phyloP scores from a whole-genome alignment of 1,140 invertebrate genomes.

The Panagrolaimus sp. region DNA sequence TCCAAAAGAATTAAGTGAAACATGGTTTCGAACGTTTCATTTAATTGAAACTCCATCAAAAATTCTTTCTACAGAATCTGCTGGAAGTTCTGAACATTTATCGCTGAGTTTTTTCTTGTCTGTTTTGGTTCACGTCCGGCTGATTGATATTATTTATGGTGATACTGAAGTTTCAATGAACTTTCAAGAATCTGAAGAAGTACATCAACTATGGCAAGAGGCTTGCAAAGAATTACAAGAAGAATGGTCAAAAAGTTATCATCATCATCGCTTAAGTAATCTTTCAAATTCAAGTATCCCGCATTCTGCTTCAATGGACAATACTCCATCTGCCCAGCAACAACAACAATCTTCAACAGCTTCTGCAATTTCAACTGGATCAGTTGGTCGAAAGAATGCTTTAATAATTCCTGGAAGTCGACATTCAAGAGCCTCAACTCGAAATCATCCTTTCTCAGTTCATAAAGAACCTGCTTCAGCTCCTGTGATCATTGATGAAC shows the following conservation, averaged over 20 bases:
- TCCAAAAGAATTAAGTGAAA: neutral
- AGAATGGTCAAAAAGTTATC: constrained; percentile 11
- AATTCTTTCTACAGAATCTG: constrained; percentile 4
- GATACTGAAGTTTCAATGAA: constrained; percentile 43
- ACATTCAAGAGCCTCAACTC: neutral
- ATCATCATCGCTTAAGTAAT: neutral
- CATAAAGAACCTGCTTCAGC: neutral
- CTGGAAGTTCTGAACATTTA: constrained; percentile 29
- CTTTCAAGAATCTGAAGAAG: constrained; percentile 41
- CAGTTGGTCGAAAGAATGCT: neutral
- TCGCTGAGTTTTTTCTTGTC: constrained; percentile 52
- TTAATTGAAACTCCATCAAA: neutral
- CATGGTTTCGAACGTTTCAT: constrained; percentile 7
- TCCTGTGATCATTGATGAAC: neutral
- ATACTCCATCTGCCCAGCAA: neutral
- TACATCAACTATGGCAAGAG: constrained; percentile 38
- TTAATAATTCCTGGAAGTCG: neutral
- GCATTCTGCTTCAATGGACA: neutral
- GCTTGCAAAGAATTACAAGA: neutral
- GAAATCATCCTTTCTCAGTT: neutral
- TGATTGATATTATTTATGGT: constrained; percentile 58
- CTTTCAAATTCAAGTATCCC: no score
- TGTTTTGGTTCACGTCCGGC: constrained; percentile 39
- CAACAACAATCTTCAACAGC: no score
- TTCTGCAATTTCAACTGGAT: neutral